phyloP scores from a whole-genome alignment of 1,140 invertebrate species.

The Apis florea region DNA sequence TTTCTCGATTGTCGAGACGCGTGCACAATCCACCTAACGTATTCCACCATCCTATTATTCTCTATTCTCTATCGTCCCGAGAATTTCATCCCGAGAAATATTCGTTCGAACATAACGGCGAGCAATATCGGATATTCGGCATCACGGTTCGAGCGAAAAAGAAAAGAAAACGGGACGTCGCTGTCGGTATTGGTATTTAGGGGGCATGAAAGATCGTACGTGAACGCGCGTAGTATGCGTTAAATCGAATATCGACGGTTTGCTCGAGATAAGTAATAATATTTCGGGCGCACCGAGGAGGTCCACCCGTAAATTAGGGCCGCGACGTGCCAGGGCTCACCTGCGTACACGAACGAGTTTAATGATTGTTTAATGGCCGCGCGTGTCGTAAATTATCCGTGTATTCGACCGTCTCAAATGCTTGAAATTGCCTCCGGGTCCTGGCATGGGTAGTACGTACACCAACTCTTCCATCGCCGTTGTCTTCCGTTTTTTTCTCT shows the following conservation, averaged over 20 bases:
- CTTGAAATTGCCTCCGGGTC: constrained; percentile 78
- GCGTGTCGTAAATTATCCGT: constrained; percentile 80
- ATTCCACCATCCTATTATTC: too few relatives aligned
- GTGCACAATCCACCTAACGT: too few relatives aligned
- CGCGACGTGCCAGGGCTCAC: constrained; percentile 75
- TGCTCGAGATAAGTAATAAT: constrained; percentile 76
- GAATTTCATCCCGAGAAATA: neutral
- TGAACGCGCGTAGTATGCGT: constrained; percentile 22
- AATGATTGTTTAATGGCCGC: constrained; percentile 81
- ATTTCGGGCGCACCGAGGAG: constrained; percentile 77
- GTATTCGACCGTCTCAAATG: constrained; percentile 79
- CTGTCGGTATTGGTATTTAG: neutral
- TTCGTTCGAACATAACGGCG: neutral
- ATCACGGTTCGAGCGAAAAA: neutral
- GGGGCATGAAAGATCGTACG: neutral
- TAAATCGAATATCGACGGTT: constrained; percentile 59
- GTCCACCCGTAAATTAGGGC: constrained; percentile 79
- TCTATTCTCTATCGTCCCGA: neutral
- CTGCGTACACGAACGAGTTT: constrained; percentile 80
- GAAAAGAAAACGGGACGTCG: neutral
- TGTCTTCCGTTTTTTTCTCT: constrained; percentile 24
- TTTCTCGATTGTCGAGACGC: too few relatives aligned
- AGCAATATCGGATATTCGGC: neutral
- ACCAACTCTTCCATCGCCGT: constrained; percentile 51
- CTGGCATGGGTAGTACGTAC: constrained; percentile 53